Evolutionary conservation across 2,888 invertebrate species (phyloP).

Genomic region (Drosophila algonquin): DNA sequence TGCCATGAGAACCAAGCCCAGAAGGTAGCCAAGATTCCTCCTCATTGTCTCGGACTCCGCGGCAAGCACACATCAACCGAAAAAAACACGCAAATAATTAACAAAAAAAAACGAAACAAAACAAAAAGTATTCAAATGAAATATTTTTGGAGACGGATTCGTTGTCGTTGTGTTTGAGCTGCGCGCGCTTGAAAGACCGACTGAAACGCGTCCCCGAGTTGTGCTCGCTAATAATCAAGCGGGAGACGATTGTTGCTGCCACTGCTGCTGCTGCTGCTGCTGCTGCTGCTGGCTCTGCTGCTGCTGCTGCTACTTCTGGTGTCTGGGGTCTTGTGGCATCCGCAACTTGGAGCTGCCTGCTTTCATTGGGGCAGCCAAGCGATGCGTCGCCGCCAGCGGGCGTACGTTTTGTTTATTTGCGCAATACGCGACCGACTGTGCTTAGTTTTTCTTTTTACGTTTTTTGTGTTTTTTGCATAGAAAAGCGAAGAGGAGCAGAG

Average conservation of each 20-base stretch:
- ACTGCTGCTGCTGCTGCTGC: constrained; percentile 1
- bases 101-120: constrained; percentile 11
- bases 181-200: constrained; percentile 69
- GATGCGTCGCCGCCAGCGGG: constrained; percentile 63
- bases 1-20: constrained; percentile 48
- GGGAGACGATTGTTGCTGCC: constrained; percentile 4
- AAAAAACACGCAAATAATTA: constrained; percentile 18
- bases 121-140: background rate
- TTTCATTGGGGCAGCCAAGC: constrained; percentile 76
- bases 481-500: constrained; percentile 1
- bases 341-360: constrained; percentile 56
- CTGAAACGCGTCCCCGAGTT: constrained; percentile 67
- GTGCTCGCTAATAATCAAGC: constrained; percentile 67
- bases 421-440: constrained; percentile 53
- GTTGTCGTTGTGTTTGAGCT: constrained; percentile 42
- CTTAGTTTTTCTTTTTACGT: background rate
- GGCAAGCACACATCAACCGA: too few relatives aligned
- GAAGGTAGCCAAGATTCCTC: constrained; percentile 37
- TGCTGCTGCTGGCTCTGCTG: constrained; percentile 4
- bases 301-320: constrained; percentile 23
- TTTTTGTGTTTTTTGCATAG: constrained; percentile 32
- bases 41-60: constrained; percentile 38
- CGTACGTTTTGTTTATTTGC: constrained; percentile 38
- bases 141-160: constrained; percentile 20
- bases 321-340: constrained; percentile 62